A percentile compares a stretch with the other conserved stretches of the same genome.
phyloP scores from a whole-genome alignment of 1,140 invertebrate genomes.

The Lerema accius region DNA sequence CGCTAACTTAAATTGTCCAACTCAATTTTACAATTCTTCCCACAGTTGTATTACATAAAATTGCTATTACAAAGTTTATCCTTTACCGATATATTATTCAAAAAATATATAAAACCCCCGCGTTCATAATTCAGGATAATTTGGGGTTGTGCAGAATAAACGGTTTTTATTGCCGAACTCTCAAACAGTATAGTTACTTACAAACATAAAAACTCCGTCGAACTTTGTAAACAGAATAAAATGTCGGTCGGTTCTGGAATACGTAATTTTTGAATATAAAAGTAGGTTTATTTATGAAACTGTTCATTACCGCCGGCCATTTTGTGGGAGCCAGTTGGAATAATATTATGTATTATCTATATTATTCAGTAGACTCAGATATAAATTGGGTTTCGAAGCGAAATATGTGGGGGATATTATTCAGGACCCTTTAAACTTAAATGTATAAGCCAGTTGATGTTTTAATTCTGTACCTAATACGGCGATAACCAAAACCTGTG shows the following conservation, averaged over 20 bases:
- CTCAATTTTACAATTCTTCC: too few species aligned
- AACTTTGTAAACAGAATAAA: constrained; percentile 25
- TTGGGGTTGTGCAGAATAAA: background rate
- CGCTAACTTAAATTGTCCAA: too few species aligned
- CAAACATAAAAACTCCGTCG: constrained; percentile 4
- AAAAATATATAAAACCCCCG: too few species aligned
- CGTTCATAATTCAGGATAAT: background rate
- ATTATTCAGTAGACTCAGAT: background rate
- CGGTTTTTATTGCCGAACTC: constrained; percentile 6
- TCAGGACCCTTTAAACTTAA: background rate
- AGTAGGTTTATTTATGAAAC: constrained; percentile 24
- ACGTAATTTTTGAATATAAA: constrained; percentile 27
- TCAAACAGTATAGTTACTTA: background rate
- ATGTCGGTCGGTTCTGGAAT: constrained; percentile 19
- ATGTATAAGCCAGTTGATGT: too few species aligned
- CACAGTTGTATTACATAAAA: too few species aligned
- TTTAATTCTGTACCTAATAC: too few species aligned
- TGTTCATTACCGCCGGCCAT: constrained; percentile 22
- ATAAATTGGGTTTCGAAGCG: background rate
- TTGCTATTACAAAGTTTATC: too few species aligned
- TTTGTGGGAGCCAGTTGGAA: constrained; percentile 3
- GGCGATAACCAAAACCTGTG: too few species aligned
- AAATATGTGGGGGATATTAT: background rate
- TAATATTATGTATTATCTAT: constrained; percentile 2
- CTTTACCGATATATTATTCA: too few species aligned